phyloP scores from a whole-genome alignment of 2,113 vertebrate species.

The Istiophorus platypterus region DNA sequence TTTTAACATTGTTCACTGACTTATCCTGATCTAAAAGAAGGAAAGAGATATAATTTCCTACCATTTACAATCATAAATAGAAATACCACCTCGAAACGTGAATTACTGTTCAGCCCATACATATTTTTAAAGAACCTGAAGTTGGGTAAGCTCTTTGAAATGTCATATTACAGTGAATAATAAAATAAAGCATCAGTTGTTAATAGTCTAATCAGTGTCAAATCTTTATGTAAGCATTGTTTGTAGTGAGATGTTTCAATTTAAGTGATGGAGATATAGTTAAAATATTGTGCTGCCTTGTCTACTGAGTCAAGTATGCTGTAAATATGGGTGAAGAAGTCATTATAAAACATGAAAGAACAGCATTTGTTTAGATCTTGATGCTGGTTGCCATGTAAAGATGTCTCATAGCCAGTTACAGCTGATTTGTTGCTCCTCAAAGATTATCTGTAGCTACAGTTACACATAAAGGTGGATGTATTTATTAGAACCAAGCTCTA shows the following conservation, averaged over 20 bases:
- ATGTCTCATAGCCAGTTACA: not conserved
- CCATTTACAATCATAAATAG: not conserved
- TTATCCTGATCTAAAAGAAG: not conserved
- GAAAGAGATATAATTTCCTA: not conserved
- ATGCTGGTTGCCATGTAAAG: not conserved
- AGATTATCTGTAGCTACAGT: not conserved
- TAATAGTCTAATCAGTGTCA: slow-evolving; percentile 15
- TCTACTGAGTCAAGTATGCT: not conserved
- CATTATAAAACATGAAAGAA: slow-evolving; percentile 6
- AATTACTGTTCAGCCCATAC: slow-evolving; percentile 11
- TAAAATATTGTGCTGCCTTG: not conserved
- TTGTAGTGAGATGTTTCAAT: slow-evolving; percentile 14
- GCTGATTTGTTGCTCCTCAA: not conserved
- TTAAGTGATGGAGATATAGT: not conserved
- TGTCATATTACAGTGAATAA: slow-evolving; percentile 43
- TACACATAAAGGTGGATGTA: not conserved
- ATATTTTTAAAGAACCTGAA: slow-evolving; percentile 15
- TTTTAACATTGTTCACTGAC: not conserved
- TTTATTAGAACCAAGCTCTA: not conserved
- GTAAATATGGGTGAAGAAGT: slow-evolving; percentile 22
- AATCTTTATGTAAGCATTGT: not conserved
- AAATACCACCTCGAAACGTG: slow-evolving; percentile 10
- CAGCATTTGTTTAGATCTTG: slow-evolving; percentile 7
- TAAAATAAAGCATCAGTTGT: slow-evolving; percentile 43
- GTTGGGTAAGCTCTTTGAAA: slow-evolving; percentile 25